phyloP scores from a whole-genome alignment of 2,113 vertebrate species.

The Athene noctua region DNA sequence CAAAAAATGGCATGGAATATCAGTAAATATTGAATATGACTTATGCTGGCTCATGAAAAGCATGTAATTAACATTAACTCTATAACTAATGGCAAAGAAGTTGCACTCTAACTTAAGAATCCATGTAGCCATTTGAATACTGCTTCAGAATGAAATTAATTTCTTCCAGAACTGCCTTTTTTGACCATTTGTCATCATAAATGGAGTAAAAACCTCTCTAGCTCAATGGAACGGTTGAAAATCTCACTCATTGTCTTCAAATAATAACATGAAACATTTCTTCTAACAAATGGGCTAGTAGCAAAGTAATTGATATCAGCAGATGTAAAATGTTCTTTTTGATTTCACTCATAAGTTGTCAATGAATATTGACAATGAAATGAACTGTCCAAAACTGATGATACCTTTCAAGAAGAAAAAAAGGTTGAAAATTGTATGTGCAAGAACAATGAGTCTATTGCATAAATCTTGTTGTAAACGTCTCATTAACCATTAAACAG shows the following conservation, averaged over 20 bases:
- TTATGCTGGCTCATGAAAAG: not conserved
- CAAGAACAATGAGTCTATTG: not conserved
- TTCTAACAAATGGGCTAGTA: not conserved
- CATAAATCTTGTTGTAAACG: not conserved
- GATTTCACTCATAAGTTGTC: not conserved
- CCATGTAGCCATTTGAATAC: not conserved
- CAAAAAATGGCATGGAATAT: not conserved
- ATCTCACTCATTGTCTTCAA: not conserved
- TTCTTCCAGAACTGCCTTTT: not conserved
- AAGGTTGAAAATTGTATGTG: not conserved
- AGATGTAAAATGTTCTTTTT: not conserved
- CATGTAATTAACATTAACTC: not conserved
- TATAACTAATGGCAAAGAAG: not conserved
- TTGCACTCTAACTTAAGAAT: not conserved
- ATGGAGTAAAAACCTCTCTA: not conserved
- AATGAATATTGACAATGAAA: not conserved
- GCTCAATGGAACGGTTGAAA: not conserved
- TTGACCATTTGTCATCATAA: not conserved
- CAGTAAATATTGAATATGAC: not conserved
- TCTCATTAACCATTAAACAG: not conserved
- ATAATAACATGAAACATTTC: not conserved
- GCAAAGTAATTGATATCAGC: not conserved
- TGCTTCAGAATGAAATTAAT: not conserved
- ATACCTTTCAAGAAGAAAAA: not conserved
- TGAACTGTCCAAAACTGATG: not conserved